Evolutionary conservation across 2,888 invertebrate species (phyloP).

Genomic region (Cyclophora punctaria): DNA sequence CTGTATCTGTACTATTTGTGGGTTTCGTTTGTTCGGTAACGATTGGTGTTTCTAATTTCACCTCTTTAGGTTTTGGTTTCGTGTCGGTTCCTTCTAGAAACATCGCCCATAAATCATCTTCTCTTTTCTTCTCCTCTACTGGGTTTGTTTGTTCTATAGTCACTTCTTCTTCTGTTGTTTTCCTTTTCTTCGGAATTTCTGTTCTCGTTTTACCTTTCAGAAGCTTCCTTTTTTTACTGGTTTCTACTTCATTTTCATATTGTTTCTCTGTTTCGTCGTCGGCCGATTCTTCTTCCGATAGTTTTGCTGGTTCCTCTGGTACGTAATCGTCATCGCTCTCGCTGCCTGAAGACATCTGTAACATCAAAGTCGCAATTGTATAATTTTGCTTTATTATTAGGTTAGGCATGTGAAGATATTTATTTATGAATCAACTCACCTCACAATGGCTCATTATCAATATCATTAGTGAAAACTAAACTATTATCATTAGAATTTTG

Average conservation of each 20-base stretch:
- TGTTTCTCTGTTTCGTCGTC: conserved; percentile 76
- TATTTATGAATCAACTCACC: too few species aligned
- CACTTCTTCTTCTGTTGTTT: conserved; percentile 31
- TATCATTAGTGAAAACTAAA: too few species aligned
- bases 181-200: conserved; percentile 33
- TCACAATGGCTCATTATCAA: too few species aligned
- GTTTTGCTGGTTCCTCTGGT: conserved; percentile 77
- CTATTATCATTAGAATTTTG: too few species aligned
- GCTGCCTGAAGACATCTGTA: conserved; percentile 77
- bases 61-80: conserved; percentile 43
- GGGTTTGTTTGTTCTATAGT: conserved; percentile 51
- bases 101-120: conserved; percentile 86
- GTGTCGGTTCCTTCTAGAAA: conserved; percentile 82
- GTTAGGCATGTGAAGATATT: too few species aligned
- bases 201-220: conserved; percentile 11
- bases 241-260: conserved; percentile 65
- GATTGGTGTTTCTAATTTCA: conserved; percentile 9
- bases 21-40: conserved; percentile 10
- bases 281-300: conserved; percentile 81
- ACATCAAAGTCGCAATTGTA: background rate
- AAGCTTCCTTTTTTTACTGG: conserved; percentile 43
- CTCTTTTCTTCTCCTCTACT: conserved; percentile 80
- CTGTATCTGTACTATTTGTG: conserved; percentile 1
- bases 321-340: conserved; percentile 89
- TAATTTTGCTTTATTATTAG: too few species aligned